Evolutionary conservation across 2,888 invertebrate genomes (phyloP), one percentile per base, ranked within the genome.

Genomic region (Drosophila antonietae): DNA sequence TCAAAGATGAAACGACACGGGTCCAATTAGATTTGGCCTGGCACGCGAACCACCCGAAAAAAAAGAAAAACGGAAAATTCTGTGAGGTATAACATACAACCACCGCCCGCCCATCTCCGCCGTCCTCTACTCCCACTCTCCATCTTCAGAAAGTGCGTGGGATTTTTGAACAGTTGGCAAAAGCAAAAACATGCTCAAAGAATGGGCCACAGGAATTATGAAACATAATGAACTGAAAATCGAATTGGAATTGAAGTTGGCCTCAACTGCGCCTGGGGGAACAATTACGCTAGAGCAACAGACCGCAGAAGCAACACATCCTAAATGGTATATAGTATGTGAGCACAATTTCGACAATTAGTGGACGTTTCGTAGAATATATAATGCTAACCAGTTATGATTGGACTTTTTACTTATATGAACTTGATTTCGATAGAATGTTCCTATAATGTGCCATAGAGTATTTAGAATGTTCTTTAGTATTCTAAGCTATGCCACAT

Each of bases 211-310:
- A 71, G 57, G 67, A 83, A 83, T 83, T 86, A 83, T 86, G 81
- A 83, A 86, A 81, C 65, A 80, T 83, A 86, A 83, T 86, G 81
- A 83, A 83, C 87, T 81, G 84, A 77, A 86, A 83, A 81, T 81
- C 63, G 72, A 86, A 81, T 83, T 72, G 56, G 47, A 31, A 62
- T 62, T 68, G 65, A 51, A 18, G 12, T 71, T 31, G 47, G 60
- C 41, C 46, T 41, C 20, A 49, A 75, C 53, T 41, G 10, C 18
- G 59, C 56, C 61, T 47, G 46, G 39, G 65, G 65, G 20, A 68
- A 61, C 60, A 49, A 71, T 60, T 71, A 20, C 49, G 10, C n/a
- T 18, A 23, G 1, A 20, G 8, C 39, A 18, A 15, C 15, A 4
- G 15, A 20, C 23, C 33, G 47, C 3, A 18, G 35, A 20, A 37